These are phyloP conservation scores for Oasisia sp. DNA, from an alignment of 2,888 invertebrate species.

Conservation along the genomic window DNA sequence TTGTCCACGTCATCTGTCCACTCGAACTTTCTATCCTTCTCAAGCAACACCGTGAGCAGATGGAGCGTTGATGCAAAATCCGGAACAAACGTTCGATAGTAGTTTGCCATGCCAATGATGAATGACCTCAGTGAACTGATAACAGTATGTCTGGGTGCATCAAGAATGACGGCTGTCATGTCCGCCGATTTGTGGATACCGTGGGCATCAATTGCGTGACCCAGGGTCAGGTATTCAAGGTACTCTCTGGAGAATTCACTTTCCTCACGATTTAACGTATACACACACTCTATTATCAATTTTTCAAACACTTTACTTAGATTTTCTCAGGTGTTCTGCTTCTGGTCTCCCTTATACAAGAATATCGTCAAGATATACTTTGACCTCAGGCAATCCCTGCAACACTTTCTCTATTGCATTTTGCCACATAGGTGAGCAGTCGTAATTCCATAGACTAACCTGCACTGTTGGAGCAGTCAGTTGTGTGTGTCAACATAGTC, in stretches of 20 bases:
- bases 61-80: constrained; percentile 27
- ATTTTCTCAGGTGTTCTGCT: neutral
- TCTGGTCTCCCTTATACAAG: neutral
- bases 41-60: neutral
- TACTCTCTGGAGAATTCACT: too few relatives aligned
- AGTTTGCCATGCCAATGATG: constrained; percentile 33
- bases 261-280: neutral
- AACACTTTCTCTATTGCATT: neutral
- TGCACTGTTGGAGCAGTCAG: neutral
- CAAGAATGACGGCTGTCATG: too few relatives aligned
- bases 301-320: neutral
- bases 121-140: constrained; percentile 37
- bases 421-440: neutral
- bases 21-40: neutral
- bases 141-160: constrained; percentile 35
- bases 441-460: neutral
- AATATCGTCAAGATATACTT: neutral
- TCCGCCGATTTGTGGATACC: neutral
- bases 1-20: neutral
- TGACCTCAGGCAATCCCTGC: neutral
- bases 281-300: neutral
- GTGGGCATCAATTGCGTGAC: constrained; percentile 25
- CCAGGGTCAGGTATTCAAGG: too few relatives aligned
- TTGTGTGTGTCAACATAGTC: neutral
- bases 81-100: constrained; percentile 20